phyloP scores from a whole-genome alignment of 2,113 vertebrate genomes.

The Catagonus wagneri region DNA sequence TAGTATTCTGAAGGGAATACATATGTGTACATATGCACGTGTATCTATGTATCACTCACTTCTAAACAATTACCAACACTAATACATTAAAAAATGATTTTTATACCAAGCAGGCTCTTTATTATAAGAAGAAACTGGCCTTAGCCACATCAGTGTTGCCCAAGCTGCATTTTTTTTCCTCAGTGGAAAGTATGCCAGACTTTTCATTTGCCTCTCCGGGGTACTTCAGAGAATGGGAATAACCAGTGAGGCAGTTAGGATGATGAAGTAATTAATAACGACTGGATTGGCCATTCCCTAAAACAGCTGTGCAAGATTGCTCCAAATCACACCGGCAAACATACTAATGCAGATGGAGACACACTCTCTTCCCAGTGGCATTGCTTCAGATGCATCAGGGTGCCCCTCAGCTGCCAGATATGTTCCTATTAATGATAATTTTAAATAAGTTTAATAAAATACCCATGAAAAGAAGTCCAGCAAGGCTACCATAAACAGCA shows the following conservation, averaged over 20 bases:
- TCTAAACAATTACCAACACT: not conserved
- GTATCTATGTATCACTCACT: not conserved
- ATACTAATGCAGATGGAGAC: not conserved
- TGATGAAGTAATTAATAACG: conserved; percentile 57
- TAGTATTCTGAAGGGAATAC: not conserved
- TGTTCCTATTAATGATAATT: not conserved
- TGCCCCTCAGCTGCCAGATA: not conserved
- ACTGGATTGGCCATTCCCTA: not conserved
- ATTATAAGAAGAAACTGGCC: not conserved
- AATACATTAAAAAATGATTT: not conserved
- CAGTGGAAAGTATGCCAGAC: not conserved
- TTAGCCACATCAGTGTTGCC: not conserved
- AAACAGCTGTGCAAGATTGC: conserved; percentile 45
- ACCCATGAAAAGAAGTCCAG: not conserved
- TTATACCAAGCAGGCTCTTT: not conserved
- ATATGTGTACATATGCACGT: not conserved
- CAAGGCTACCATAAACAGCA: not conserved
- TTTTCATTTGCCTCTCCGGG: conserved; percentile 24
- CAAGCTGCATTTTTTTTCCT: conserved; percentile 12
- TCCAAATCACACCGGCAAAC: not conserved
- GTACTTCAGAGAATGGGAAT: not conserved
- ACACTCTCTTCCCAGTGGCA: not conserved
- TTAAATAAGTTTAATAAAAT: conserved; percentile 34
- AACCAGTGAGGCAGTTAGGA: conserved; percentile 37
- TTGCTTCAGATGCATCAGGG: not conserved